These are phyloP conservation scores for Diadumene lineata DNA, from an alignment of 92 coral and sea anemone genomes.

Conservation along the genomic window DNA sequence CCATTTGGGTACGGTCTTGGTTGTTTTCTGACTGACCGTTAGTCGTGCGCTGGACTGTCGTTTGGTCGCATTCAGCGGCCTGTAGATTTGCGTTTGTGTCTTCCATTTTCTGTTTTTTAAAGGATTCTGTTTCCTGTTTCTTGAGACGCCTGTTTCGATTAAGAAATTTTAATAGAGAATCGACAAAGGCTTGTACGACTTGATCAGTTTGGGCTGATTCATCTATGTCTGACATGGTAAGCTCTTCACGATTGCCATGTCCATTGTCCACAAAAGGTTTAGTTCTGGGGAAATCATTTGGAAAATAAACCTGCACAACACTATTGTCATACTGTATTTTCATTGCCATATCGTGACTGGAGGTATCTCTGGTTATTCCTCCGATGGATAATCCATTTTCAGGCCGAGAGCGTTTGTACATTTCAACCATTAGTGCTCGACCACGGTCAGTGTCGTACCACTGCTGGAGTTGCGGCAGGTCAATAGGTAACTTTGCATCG, in stretches of 20 bases:
- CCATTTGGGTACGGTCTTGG: too few relatives aligned
- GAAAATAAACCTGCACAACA: background rate
- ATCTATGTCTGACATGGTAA: background rate
- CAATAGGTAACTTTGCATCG: background rate
- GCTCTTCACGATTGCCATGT: background rate
- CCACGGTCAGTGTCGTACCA: background rate
- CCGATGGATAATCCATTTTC: background rate
- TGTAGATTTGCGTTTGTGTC: too few relatives aligned
- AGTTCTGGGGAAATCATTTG: background rate
- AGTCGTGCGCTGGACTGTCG: too few relatives aligned
- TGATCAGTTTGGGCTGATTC: background rate
- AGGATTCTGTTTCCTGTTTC: too few relatives aligned
- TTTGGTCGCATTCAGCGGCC: too few relatives aligned
- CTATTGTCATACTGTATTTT: background rate
- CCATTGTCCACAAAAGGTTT: background rate
- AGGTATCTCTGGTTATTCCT: background rate
- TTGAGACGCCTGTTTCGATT: too few relatives aligned
- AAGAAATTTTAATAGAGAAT: too few relatives aligned
- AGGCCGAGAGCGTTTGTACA: background rate
- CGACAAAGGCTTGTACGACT: too few relatives aligned
- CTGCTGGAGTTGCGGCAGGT: background rate
- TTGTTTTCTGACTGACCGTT: too few relatives aligned
- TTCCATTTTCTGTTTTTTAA: too few relatives aligned
- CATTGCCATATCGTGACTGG: background rate
- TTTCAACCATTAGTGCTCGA: background rate